A percentile compares a stretch with the other conserved stretches of the same genome.
phyloP scores from a whole-genome alignment of 2,113 vertebrate species.

The Pangasianodon hypophthalmus region DNA sequence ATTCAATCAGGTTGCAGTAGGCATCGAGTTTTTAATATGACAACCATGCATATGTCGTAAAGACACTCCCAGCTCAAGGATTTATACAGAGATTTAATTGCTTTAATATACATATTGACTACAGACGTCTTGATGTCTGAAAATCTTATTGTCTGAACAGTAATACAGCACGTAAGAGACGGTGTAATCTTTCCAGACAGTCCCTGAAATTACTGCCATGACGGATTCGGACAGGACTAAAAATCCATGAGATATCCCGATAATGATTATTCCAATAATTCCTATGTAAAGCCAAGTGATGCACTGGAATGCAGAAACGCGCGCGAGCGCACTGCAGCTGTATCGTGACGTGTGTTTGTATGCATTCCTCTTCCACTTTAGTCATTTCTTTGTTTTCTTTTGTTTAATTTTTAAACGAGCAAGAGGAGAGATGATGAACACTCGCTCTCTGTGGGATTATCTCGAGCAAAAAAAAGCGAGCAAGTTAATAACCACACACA shows the following conservation, averaged over 20 bases:
- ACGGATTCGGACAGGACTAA: not conserved
- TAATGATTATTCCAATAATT: not conserved
- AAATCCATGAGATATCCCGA: not conserved
- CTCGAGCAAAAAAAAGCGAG: not conserved
- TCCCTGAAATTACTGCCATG: not conserved
- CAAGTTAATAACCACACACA: not conserved
- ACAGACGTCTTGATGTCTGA: not conserved
- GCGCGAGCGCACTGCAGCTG: slow-evolving; percentile 14
- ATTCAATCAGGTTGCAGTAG: not conserved
- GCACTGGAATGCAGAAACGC: not conserved
- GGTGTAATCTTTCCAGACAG: not conserved
- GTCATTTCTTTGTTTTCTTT: not conserved
- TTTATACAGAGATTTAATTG: not conserved
- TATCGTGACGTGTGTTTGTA: not conserved
- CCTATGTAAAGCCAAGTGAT: no score
- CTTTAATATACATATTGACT: not conserved
- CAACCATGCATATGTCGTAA: not conserved
- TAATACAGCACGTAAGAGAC: not conserved
- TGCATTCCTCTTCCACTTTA: not conserved
- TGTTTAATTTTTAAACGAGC: not conserved
- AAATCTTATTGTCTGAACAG: not conserved
- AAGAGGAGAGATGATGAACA: not conserved
- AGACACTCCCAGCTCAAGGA: not conserved
- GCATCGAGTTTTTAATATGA: not conserved
- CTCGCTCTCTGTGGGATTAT: not conserved